Evolutionary conservation across 1,140 invertebrate species (phyloP), one percentile per base, ranked within the genome.

Genomic region (Oppia nitens): DNA sequence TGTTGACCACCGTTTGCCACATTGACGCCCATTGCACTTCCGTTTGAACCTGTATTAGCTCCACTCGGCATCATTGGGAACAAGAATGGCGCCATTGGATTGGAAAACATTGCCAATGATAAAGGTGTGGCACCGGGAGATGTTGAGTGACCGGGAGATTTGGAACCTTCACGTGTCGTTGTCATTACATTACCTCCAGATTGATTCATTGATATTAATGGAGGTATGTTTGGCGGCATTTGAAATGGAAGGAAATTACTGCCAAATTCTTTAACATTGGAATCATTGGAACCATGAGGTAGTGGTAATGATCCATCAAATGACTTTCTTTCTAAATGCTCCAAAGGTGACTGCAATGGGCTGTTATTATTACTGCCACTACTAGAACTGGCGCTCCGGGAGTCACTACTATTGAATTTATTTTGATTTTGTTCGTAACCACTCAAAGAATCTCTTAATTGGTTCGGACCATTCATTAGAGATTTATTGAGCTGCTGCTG

Each of bases 81-180:
- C 20, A 65, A 59, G 49, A 66, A 65, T 50, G 64, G 62, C 45
- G 62, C 57, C 61, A 66, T 66, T 29, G 65, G 62, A 47, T 62
- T 62, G 12, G 65, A 55, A 49, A 66, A 66, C 63, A 66, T 64
- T 40, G 64, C 62, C 9, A 64, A 55, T 28, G 64, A 63, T 27
- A 64, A 47, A 6, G 59, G 54, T 17, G 32, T 17, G 6, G 32
- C 32, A 17, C 32, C 32, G 6, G 32, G 32, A 40, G 32, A 40
- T 40, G 32, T 40, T 40, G 32, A 40, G 59, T 20, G 23, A 51
- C 60, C 20, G 55, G 57, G 9, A 53, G 48, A 55, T 27, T 64
- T 64, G 3, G 47, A 26, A n/a, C 62, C 63, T 47, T 60, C 60
- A 45, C 32, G 59, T 57, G 20, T 14, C 17, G 32, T 40, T 12